Percentiles rank a stretch among this genome's conserved stretches.
Conservation (phyloP, 2,888 invertebrate species). For the Arrhopalites spinosus region DNA sequence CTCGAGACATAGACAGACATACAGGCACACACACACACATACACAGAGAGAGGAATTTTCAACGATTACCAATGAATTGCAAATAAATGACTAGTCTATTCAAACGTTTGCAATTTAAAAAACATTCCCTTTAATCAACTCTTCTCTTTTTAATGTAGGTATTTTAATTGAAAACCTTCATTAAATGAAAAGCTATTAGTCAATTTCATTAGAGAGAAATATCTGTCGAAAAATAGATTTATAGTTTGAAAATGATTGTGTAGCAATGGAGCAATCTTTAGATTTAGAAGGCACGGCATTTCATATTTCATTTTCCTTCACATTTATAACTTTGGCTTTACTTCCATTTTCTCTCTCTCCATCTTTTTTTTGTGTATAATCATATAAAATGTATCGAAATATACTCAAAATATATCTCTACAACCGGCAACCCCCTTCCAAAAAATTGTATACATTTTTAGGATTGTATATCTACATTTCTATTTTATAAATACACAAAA, state of each 20-base stretch:
- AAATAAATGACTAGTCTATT: constrained; percentile 18
- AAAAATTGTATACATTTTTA: too few species aligned
- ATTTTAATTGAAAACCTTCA: constrained; percentile 34
- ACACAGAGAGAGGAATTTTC: constrained; percentile 8
- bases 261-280: constrained; percentile 18
- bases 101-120: constrained; percentile 11
- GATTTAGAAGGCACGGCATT: constrained; percentile 20
- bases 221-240: constrained; percentile 35
- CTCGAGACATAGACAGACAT: not conserved
- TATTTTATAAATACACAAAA: too few species aligned
- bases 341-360: not conserved
- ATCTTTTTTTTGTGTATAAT: constrained; percentile 12
- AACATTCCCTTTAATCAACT: constrained; percentile 32
- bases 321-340: constrained; percentile 11
- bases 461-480: too few species aligned
- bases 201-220: constrained; percentile 36
- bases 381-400: too few species aligned
- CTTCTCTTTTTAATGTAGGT: constrained; percentile 24
- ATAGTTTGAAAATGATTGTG: constrained; percentile 34
- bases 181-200: constrained; percentile 33
- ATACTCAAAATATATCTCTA: too few species aligned
- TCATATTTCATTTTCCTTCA: constrained; percentile 31
- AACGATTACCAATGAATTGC: constrained; percentile 24
- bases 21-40: too few species aligned
- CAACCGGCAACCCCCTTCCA: too few species aligned